Conservation (phyloP, 1,140 invertebrate genomes). For the Heliconius eleuchia region DNA sequence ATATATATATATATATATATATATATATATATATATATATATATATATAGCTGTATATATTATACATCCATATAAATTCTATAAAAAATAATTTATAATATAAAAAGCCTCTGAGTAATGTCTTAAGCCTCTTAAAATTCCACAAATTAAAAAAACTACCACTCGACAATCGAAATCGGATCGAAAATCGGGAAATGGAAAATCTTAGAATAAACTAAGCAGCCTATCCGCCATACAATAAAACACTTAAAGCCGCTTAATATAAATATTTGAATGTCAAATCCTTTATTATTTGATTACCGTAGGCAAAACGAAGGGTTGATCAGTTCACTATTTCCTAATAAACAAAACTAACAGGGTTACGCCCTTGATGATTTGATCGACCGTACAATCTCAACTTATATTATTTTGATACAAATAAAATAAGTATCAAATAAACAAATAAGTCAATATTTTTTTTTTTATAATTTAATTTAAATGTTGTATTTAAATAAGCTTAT, state of each 20-base stretch:
- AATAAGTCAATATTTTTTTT: neutral
- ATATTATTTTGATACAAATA: neutral
- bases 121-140: conserved; percentile 29
- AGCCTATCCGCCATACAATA: too few species aligned
- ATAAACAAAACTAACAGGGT: conserved; percentile 53
- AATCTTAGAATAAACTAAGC: too few species aligned
- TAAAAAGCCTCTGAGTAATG: neutral
- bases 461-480: neutral
- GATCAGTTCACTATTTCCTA: conserved; percentile 75
- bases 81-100: neutral
- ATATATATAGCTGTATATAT: neutral
- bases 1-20: too few species aligned
- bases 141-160: too few species aligned
- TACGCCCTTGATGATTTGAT: conserved; percentile 23
- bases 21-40: too few species aligned
- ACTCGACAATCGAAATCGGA: too few species aligned
- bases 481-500: neutral
- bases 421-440: neutral
- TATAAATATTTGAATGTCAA: conserved; percentile 40
- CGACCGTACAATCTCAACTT: neutral
- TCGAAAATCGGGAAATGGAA: too few species aligned
- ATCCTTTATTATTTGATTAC: conserved; percentile 50
- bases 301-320: conserved; percentile 60
- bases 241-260: neutral
- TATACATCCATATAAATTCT: neutral